A percentile compares a stretch with the other conserved stretches of the same genome.
Evolutionary conservation across 2,888 invertebrate genomes (phyloP).

Genomic region (Smittia sp.): DNA sequence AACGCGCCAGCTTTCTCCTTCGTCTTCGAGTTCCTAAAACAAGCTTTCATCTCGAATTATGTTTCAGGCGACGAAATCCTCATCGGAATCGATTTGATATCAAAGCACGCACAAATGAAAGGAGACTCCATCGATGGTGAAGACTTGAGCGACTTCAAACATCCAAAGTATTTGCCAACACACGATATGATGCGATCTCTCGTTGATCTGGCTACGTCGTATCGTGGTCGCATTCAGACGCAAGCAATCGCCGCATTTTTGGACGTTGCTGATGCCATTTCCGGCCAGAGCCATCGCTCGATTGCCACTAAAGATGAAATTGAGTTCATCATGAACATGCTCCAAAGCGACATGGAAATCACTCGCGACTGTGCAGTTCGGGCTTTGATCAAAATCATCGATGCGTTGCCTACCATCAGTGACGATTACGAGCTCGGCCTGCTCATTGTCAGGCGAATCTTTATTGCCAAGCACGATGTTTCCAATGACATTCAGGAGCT

Average conservation of each 20-base stretch:
- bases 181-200: constrained; percentile 78
- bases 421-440: constrained; percentile 60
- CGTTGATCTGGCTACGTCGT: constrained; percentile 70
- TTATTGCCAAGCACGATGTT: constrained; percentile 80
- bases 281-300: constrained; percentile 64
- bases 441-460: constrained; percentile 64
- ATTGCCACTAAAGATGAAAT: constrained; percentile 68
- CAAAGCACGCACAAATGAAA: constrained; percentile 69
- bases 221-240: constrained; percentile 69
- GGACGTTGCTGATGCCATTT: constrained; percentile 73
- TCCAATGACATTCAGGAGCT: constrained; percentile 69
- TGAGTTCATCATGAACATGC: constrained; percentile 68
- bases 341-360: constrained; percentile 68
- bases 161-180: constrained; percentile 77
- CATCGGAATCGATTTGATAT: constrained; percentile 64
- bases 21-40: constrained; percentile 73
- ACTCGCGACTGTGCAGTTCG: constrained; percentile 79
- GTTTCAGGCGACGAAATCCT: constrained; percentile 59
- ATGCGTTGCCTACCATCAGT: constrained; percentile 62
- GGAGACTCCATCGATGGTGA: constrained; percentile 51
- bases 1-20: constrained; percentile 79
- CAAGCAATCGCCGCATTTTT: constrained; percentile 76
- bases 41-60: constrained; percentile 56
- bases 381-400: constrained; percentile 64
- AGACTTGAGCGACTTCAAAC: constrained; percentile 57